Evolutionary conservation across 2,888 invertebrate species (phyloP).

Genomic region (Cylloceria caligata): DNA sequence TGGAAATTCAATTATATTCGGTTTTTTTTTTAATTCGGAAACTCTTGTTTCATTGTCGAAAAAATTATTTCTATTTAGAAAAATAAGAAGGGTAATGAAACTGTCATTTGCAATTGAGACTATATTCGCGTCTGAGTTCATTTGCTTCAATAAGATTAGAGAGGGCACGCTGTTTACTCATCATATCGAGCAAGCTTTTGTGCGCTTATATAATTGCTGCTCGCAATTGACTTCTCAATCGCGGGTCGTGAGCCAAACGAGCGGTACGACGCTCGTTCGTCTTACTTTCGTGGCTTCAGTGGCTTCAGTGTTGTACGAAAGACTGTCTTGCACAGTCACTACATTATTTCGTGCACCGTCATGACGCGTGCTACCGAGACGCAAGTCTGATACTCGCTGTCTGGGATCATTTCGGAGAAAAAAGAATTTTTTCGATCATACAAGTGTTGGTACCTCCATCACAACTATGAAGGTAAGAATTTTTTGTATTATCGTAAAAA

Average conservation of each 20-base stretch:
- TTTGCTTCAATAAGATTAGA: constrained; percentile 63
- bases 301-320: constrained; percentile 30
- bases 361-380: constrained; percentile 27
- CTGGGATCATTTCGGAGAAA: neutral
- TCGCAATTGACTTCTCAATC: constrained; percentile 53
- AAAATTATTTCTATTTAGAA: constrained; percentile 24
- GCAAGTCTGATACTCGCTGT: constrained; percentile 11
- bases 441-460: constrained; percentile 34
- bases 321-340: neutral
- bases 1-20: too few species aligned
- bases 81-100: neutral
- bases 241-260: constrained; percentile 49
- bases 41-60: too few species aligned
- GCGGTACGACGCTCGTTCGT: constrained; percentile 37
- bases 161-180: constrained; percentile 31
- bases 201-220: constrained; percentile 45
- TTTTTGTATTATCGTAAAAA: neutral
- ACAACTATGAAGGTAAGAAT: constrained; percentile 48
- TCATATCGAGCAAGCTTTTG: constrained; percentile 44
- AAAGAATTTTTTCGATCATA: neutral
- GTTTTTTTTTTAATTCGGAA: too few species aligned
- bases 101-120: constrained; percentile 19
- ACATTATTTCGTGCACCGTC: neutral
- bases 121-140: constrained; percentile 48
- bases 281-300: too few species aligned